Percentiles rank a stretch among this genome's conserved stretches.
phyloP scores from a whole-genome alignment of 2,797 vertebrate species.

The Phataginus tetradactyla region DNA sequence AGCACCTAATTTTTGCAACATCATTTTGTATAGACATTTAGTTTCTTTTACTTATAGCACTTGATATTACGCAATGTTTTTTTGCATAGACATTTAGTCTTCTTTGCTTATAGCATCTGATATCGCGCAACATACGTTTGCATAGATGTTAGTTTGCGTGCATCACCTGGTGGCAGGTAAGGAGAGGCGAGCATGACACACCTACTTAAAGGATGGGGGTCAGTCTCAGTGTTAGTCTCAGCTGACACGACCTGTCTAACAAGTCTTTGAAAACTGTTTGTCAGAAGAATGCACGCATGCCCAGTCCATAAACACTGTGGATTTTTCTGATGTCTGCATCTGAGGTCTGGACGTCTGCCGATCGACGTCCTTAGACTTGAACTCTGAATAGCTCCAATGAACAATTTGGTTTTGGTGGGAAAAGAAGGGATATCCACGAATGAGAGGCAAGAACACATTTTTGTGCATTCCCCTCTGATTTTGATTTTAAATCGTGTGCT shows the following conservation, averaged over 20 bases:
- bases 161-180: neutral
- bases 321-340: neutral
- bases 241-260: neutral
- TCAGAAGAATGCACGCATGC: rapidly evolving
- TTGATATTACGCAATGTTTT: too few species aligned
- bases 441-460: neutral
- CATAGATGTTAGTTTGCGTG: neutral
- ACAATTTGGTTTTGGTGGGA: neutral
- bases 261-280: neutral
- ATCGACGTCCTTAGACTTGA: too few species aligned
- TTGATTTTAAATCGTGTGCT: neutral
- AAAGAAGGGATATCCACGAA: neutral
- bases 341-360: neutral
- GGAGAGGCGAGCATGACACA: too few species aligned
- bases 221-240: neutral
- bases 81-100: too few species aligned
- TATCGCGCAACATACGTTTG: neutral
- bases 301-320: neutral
- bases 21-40: too few species aligned
- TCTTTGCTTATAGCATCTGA: too few species aligned
- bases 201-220: neutral
- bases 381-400: neutral
- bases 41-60: too few species aligned
- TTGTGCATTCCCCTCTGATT: neutral
- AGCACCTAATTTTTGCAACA: neutral